Conservation (phyloP, 2,113 vertebrate genomes). For the Otolemur garnettii region DNA sequence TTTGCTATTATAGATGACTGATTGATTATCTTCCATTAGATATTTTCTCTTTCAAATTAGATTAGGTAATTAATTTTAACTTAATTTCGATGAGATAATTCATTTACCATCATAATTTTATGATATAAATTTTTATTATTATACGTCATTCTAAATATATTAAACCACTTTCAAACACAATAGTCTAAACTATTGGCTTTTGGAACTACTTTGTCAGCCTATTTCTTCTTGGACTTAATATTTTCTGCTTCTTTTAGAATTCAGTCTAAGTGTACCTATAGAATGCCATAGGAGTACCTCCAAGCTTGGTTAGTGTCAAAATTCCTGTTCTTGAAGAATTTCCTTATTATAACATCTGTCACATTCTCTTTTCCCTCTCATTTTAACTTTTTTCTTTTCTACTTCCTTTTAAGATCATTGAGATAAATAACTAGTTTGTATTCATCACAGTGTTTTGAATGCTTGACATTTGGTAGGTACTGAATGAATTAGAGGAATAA, state of each 20-base stretch:
- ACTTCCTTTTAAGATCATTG: neutral
- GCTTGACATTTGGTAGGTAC: neutral
- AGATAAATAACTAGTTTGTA: neutral
- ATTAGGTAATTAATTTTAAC: neutral
- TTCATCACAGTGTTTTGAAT: neutral
- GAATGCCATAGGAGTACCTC: neutral
- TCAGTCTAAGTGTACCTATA: neutral
- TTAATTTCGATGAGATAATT: no score
- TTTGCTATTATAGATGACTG: neutral
- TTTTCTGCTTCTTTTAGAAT: neutral
- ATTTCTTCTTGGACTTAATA: neutral
- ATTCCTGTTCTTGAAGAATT: neutral
- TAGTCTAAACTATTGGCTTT: neutral
- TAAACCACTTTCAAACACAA: neutral
- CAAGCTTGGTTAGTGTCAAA: neutral
- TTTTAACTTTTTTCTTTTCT: neutral
- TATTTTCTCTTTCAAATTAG: conserved; percentile 11
- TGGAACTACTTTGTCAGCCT: neutral
- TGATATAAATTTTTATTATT: no score
- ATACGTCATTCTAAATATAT: neutral
- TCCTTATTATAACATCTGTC: neutral
- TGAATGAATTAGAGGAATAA: neutral
- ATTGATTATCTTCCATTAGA: neutral
- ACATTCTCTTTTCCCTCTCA: neutral
- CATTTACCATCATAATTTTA: no score